Conservation (phyloP, 2,797 vertebrate genomes). For the Rhynchotus rufescens region DNA sequence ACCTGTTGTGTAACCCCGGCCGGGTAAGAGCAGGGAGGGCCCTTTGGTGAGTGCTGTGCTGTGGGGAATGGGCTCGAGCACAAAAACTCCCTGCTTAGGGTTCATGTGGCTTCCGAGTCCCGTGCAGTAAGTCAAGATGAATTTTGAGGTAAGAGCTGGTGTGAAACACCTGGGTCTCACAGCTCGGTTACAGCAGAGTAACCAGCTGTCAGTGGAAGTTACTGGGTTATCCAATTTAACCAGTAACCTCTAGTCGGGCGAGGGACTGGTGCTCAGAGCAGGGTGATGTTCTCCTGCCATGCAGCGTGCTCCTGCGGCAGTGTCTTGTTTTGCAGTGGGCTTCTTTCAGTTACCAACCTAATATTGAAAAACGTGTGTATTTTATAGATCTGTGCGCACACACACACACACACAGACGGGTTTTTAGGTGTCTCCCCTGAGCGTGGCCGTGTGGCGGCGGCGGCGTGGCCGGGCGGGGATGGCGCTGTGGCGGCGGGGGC, state of each 20-base stretch:
- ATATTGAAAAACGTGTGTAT: neutral
- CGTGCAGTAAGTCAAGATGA: neutral
- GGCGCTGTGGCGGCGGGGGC: neutral
- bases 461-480: too few relatives aligned
- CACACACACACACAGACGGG: too few relatives aligned
- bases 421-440: too few relatives aligned
- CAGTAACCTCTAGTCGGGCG: too few relatives aligned
- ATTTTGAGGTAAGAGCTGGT: neutral
- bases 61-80: neutral
- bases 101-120: neutral
- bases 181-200: neutral
- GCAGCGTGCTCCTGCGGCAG: fast-evolving
- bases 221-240: too few relatives aligned
- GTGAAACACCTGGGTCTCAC: neutral
- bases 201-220: too few relatives aligned
- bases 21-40: neutral
- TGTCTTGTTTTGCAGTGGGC: neutral
- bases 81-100: neutral
- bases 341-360: neutral
- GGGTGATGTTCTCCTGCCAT: neutral
- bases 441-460: too few relatives aligned
- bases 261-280: neutral
- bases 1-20: fast-evolving
- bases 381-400: too few relatives aligned
- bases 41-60: neutral